phyloP scores from a whole-genome alignment of 2,113 vertebrate genomes.

The Picathartes gymnocephalus region DNA sequence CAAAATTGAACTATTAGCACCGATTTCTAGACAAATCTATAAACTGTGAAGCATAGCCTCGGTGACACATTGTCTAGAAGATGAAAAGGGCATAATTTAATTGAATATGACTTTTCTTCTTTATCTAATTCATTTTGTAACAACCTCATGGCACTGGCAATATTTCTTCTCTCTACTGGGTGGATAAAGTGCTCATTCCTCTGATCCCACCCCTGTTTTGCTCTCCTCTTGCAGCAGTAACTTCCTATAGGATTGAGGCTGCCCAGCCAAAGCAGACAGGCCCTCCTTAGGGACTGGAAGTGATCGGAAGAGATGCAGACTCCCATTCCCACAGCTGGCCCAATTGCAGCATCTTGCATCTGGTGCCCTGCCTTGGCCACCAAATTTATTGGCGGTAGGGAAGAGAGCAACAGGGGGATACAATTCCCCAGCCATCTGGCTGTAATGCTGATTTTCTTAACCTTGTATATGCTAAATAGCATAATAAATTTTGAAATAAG shows the following conservation, averaged over 20 bases:
- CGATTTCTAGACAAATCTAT: conserved; percentile 18
- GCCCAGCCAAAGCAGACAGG: not conserved
- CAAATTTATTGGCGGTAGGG: conserved; percentile 16
- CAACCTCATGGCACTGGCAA: not conserved
- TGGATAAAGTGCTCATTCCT: not conserved
- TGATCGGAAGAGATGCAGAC: not conserved
- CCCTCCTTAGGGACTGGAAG: not conserved
- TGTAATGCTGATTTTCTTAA: conserved; percentile 17
- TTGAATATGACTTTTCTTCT: conserved; percentile 27
- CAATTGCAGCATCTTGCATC: not conserved
- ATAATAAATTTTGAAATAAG: conserved; percentile 38
- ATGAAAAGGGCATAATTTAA: not conserved
- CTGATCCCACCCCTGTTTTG: not conserved
- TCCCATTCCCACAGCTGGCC: not conserved
- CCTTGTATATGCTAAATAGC: conserved; percentile 44
- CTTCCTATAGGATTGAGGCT: fast-evolving
- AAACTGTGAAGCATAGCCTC: not conserved
- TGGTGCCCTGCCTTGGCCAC: conserved; percentile 21
- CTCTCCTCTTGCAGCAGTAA: not conserved
- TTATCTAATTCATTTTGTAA: not conserved
- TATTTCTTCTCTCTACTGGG: not conserved
- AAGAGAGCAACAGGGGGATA: not conserved
- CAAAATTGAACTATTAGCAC: conserved; percentile 48
- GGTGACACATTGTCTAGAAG: not conserved
- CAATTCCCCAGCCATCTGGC: conserved; percentile 61